A percentile compares a stretch with the other conserved stretches of the same genome.
phyloP scores from a whole-genome alignment of 1,140 invertebrate genomes.

The Bombus haemorrhoidalis region DNA sequence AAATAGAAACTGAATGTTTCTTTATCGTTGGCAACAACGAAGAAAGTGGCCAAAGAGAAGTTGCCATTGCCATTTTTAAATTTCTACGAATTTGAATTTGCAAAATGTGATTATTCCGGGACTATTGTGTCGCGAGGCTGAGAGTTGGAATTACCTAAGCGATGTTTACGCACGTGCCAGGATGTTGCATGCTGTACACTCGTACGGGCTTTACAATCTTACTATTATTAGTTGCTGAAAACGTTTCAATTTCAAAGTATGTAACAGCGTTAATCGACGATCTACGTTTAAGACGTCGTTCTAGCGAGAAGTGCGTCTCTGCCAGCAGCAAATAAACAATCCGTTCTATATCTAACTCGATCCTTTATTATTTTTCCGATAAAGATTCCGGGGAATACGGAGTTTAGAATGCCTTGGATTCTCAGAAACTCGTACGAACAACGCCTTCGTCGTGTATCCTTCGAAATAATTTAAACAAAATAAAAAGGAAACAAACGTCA shows the following conservation, averaged over 20 bases:
- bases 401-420: background rate
- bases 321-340: background rate
- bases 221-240: slow-evolving; percentile 75
- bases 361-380: background rate
- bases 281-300: background rate
- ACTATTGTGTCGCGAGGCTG: slow-evolving; percentile 40
- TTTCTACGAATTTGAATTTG: slow-evolving; percentile 37
- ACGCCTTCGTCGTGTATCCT: background rate
- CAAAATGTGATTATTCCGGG: slow-evolving; percentile 73
- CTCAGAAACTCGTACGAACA: background rate
- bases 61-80: slow-evolving; percentile 15
- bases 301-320: background rate
- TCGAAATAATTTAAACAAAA: background rate
- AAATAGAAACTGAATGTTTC: background rate
- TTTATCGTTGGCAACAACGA: background rate
- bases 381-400: background rate
- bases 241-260: slow-evolving; percentile 32
- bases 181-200: slow-evolving; percentile 76
- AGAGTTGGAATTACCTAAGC: slow-evolving; percentile 68
- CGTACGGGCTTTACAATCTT: slow-evolving; percentile 67
- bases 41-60: background rate
- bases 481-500: background rate
- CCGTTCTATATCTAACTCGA: background rate
- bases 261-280: background rate
- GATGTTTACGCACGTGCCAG: slow-evolving; percentile 81